Evolutionary conservation across 92 coral and sea anemone genomes (phyloP).

Genomic region (Phenganax stokvisi): DNA sequence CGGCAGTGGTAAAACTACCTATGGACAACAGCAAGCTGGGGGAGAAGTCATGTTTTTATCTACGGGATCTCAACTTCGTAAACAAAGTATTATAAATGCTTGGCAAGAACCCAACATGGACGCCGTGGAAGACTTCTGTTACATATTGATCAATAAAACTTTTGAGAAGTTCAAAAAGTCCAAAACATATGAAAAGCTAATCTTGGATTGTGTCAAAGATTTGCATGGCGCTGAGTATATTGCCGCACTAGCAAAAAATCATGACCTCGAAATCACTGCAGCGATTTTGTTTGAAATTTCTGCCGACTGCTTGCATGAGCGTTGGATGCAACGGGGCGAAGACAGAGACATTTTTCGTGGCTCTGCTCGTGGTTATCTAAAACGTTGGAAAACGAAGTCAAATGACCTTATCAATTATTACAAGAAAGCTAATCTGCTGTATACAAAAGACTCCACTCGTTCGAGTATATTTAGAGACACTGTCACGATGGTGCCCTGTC

Average conservation of each 20-base stretch:
- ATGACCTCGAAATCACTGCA: constrained; percentile 4
- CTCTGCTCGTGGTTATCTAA: neutral
- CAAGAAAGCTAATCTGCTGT: constrained; percentile 5
- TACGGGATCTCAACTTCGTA: constrained; percentile 27
- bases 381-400: constrained; percentile 1
- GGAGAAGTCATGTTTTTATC: constrained; percentile 13
- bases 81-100: neutral
- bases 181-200: neutral
- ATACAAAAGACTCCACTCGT: neutral
- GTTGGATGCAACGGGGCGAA: constrained; percentile 9
- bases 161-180: constrained; percentile 10
- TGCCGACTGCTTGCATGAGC: neutral
- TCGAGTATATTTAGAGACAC: neutral
- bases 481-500: neutral
- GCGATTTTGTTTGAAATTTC: constrained; percentile 8
- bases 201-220: constrained; percentile 28
- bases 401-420: constrained; percentile 7
- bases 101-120: constrained; percentile 24
- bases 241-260: constrained; percentile 10
- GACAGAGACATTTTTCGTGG: constrained; percentile 5
- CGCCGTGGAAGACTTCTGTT: constrained; percentile 19
- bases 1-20: constrained; percentile 33
- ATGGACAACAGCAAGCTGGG: neutral
- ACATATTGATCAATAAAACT: constrained; percentile 13
- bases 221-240: constrained; percentile 16